A percentile compares a stretch with the other conserved stretches of the same genome.
phyloP scores from a whole-genome alignment of 2,888 invertebrate genomes.

The Dendrolimus pini region DNA sequence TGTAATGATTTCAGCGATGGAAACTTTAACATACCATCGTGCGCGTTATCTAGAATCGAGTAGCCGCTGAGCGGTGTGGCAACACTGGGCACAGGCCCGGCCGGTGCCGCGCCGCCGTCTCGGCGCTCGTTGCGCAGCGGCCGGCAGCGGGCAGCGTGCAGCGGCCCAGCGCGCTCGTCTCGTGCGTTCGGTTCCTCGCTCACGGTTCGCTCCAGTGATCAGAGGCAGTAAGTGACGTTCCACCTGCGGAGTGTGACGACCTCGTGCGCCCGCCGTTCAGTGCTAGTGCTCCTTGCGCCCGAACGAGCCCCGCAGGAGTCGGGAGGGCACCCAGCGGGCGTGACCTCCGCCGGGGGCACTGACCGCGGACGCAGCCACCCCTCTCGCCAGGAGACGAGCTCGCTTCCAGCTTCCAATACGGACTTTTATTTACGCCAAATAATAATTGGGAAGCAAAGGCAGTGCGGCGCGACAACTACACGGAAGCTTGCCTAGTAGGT shows the following conservation, averaged over 20 bases:
- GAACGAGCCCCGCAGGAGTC: conserved; percentile 2
- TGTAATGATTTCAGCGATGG: too few species aligned
- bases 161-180: background rate
- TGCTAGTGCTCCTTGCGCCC: background rate
- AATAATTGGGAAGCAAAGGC: too few species aligned
- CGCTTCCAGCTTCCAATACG: background rate
- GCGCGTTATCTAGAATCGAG: too few species aligned
- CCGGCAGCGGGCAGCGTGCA: background rate
- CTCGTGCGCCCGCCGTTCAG: background rate
- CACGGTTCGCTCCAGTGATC: background rate
- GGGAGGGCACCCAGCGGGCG: conserved; percentile 9
- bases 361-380: conserved; percentile 38
- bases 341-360: conserved; percentile 37
- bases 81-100: background rate
- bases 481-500: too few species aligned
- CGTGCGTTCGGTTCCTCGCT: background rate
- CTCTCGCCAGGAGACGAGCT: conserved; percentile 16
- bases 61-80: background rate
- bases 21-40: too few species aligned
- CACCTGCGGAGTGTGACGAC: background rate
- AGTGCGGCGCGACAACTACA: too few species aligned
- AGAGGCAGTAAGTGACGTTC: background rate
- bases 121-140: background rate
- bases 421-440: too few species aligned
- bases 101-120: conserved; percentile 1